These are phyloP conservation scores for Pimephales promelas DNA, from an alignment of 2,113 vertebrate genomes.

Conservation along the genomic window DNA sequence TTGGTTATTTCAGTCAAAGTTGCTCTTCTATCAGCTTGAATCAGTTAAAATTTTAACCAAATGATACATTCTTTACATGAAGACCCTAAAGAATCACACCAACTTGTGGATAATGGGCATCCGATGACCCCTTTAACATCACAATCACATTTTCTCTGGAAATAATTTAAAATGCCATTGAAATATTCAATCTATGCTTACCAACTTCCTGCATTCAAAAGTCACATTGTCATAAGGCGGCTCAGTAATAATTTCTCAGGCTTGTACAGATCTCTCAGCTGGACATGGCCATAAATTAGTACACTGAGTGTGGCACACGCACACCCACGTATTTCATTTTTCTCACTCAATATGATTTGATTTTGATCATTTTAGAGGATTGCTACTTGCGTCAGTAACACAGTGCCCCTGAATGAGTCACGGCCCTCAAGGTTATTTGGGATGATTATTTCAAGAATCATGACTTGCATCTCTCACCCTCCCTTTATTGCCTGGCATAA, in stretches of 20 bases:
- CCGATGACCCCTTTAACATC: neutral
- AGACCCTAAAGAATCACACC: too few relatives aligned
- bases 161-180: neutral
- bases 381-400: slow-evolving; percentile 52
- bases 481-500: slow-evolving; percentile 1
- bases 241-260: slow-evolving; percentile 5
- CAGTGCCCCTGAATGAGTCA: slow-evolving; percentile 54
- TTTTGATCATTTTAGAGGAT: slow-evolving; percentile 53
- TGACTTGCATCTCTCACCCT: slow-evolving; percentile 10
- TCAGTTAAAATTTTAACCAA: too few relatives aligned
- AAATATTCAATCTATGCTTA: neutral
- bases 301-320: slow-evolving; percentile 24
- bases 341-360: slow-evolving; percentile 46
- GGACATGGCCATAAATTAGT: slow-evolving; percentile 21
- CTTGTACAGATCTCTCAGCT: slow-evolving; percentile 7
- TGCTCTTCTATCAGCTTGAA: too few relatives aligned
- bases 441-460: slow-evolving; percentile 41
- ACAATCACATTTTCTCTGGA: neutral
- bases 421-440: slow-evolving; percentile 54
- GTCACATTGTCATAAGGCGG: slow-evolving; percentile 7
- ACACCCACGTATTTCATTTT: slow-evolving; percentile 42
- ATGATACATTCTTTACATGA: too few relatives aligned
- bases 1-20: too few relatives aligned
- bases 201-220: slow-evolving; percentile 17
- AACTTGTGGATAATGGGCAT: too few relatives aligned